Conservation (phyloP, 2,888 invertebrate genomes). For the Harpalus rufipes region DNA sequence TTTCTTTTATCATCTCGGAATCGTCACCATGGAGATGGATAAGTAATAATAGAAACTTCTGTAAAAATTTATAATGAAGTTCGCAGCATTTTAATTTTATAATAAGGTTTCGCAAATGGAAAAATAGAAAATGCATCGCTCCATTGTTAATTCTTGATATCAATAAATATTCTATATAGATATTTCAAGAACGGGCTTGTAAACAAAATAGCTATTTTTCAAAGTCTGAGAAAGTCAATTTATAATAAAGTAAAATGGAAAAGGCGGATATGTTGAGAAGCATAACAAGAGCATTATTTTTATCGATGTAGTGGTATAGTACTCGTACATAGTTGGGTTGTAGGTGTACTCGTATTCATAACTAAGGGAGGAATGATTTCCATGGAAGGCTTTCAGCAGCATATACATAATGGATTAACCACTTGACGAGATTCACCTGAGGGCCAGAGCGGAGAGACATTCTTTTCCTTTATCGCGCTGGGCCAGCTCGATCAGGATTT, state of each 20-base stretch:
- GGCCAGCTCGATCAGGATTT: slow-evolving; percentile 44
- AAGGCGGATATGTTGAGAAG: no score
- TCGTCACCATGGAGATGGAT: slow-evolving; percentile 20
- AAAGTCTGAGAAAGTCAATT: no score
- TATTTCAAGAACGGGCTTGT: not conserved
- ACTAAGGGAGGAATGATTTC: slow-evolving; percentile 70
- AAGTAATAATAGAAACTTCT: slow-evolving; percentile 29
- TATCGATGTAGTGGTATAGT: no score
- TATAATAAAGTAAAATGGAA: no score
- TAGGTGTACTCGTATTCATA: no score
- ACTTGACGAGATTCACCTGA: slow-evolving; percentile 70
- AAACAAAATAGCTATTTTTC: no score
- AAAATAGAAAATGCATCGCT: not conserved
- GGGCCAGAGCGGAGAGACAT: slow-evolving; percentile 23
- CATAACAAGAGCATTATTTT: no score
- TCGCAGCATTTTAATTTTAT: not conserved
- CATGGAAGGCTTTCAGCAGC: slow-evolving; percentile 71
- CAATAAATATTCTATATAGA: not conserved
- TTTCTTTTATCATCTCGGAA: slow-evolving; percentile 51
- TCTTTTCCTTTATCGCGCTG: slow-evolving; percentile 34
- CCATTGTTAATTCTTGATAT: not conserved
- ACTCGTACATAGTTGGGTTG: no score
- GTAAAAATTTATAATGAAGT: slow-evolving; percentile 11
- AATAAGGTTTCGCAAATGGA: not conserved
- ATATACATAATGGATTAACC: slow-evolving; percentile 75